These are phyloP conservation scores for Neolamprologus tretocephalus DNA, from an alignment of 2,113 vertebrate genomes.

Conservation along the genomic window DNA sequence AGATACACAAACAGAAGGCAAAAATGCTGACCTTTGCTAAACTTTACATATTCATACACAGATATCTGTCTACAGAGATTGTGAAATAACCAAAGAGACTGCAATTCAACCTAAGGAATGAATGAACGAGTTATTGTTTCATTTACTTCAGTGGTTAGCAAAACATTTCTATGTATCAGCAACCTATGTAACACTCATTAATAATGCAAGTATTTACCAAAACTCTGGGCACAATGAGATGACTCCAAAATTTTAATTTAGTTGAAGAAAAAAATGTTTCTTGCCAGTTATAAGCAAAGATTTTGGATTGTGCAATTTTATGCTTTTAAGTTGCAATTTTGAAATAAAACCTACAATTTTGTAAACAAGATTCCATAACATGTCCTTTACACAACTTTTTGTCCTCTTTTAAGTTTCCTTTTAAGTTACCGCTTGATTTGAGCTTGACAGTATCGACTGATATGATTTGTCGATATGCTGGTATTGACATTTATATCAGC, in stretches of 20 bases:
- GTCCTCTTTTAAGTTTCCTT: background rate
- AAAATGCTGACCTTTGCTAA: background rate
- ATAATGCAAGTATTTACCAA: background rate
- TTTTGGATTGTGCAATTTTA: background rate
- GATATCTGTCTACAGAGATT: background rate
- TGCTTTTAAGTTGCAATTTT: background rate
- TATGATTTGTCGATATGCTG: background rate
- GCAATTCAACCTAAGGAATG: background rate
- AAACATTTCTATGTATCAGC: background rate
- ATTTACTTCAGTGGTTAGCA: background rate
- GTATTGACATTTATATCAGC: background rate
- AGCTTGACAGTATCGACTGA: background rate
- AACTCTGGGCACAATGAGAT: background rate
- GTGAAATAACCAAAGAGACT: background rate
- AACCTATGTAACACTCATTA: background rate
- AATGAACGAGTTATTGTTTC: background rate
- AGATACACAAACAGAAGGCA: background rate
- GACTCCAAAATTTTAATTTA: background rate
- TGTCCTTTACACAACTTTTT: background rate
- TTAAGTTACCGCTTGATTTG: background rate
- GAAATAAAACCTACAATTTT: background rate
- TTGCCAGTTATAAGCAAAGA: background rate
- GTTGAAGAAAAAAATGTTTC: background rate
- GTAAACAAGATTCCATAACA: background rate
- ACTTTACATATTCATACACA: background rate